Percentiles rank a stretch among this genome's conserved stretches.
These are phyloP conservation scores for Capreolus pygargus DNA, from an alignment of 2,113 vertebrate genomes.

Conservation along the genomic window DNA sequence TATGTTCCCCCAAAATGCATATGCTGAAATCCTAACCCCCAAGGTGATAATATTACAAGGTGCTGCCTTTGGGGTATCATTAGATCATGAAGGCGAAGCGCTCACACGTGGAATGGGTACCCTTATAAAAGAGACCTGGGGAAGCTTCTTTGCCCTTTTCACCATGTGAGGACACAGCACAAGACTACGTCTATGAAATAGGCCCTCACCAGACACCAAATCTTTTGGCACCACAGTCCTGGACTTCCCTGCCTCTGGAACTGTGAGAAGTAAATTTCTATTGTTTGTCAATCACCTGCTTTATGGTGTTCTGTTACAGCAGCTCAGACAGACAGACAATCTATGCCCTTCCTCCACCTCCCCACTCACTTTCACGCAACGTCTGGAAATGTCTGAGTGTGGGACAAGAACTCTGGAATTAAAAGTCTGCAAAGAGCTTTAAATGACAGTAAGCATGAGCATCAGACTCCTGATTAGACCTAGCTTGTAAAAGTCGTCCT, in stretches of 20 bases:
- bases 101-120: not conserved
- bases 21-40: not conserved
- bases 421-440: not conserved
- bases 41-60: not conserved
- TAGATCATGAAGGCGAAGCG: not conserved
- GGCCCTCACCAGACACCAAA: not conserved
- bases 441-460: not conserved
- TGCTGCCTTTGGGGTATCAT: not conserved
- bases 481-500: not conserved
- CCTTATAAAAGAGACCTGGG: not conserved
- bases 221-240: not conserved
- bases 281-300: not conserved
- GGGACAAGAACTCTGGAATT: not conserved
- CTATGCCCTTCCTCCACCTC: not conserved
- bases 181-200: not conserved
- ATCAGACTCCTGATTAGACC: not conserved
- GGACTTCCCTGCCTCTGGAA: not conserved
- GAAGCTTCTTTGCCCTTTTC: not conserved
- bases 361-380: not conserved
- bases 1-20: not conserved
- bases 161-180: not conserved
- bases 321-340: not conserved
- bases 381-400: not conserved
- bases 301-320: not conserved
- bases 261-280: not conserved